Conservation (phyloP, 2,113 vertebrate species). For the Zosterops borbonicus region DNA sequence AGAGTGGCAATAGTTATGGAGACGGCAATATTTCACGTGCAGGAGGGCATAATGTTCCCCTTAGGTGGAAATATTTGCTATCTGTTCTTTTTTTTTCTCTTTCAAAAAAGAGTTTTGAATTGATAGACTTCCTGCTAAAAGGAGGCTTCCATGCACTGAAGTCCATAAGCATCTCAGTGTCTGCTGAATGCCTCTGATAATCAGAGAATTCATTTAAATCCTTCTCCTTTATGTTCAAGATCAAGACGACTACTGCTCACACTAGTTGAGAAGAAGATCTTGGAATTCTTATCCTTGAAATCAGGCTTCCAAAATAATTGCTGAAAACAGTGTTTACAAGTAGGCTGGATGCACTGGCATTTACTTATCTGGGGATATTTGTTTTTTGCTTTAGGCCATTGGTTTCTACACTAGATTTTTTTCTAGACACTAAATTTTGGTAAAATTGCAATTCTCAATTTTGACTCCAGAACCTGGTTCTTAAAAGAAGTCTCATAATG, state of each 20-base stretch:
- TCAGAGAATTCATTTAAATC: neutral
- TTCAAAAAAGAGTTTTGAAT: neutral
- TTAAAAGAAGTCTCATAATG: neutral
- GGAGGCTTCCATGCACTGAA: neutral
- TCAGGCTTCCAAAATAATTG: neutral
- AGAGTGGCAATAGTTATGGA: slow-evolving; percentile 5
- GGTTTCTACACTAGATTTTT: neutral
- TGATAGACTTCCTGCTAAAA: neutral
- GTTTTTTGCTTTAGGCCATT: neutral
- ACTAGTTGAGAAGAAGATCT: neutral
- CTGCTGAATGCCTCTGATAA: neutral
- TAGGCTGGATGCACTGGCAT: neutral
- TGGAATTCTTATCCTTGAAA: neutral
- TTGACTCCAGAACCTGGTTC: neutral
- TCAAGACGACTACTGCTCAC: neutral
- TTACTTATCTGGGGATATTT: neutral
- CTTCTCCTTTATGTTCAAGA: neutral
- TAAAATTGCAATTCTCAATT: neutral
- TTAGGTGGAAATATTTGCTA: neutral
- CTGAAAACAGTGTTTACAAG: neutral
- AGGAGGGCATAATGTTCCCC: neutral
- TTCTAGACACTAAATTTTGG: neutral
- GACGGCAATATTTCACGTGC: neutral
- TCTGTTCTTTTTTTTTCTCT: neutral
- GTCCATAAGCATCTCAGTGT: neutral